Evolutionary conservation across 2,113 vertebrate genomes (phyloP), one percentile per base, ranked within the genome.

Genomic region (Ammospiza caudacuta): DNA sequence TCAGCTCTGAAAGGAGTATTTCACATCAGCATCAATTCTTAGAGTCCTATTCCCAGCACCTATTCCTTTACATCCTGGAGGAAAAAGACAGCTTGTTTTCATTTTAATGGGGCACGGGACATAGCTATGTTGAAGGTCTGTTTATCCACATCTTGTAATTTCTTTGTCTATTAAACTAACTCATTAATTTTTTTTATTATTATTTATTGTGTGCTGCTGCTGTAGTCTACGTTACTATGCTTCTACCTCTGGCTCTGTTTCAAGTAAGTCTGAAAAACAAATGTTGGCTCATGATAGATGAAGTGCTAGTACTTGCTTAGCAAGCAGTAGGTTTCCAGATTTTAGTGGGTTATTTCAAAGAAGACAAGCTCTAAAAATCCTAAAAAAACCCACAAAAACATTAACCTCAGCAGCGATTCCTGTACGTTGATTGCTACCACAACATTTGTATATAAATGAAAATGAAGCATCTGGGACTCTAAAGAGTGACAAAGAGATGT

Each of bases 121-220:
- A 43, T 39, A 79, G 44, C 64, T 94, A 89, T 76, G 44, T 66
- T 84, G 24, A 23, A 72, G 24, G 20, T 27, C n/a, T 91, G 7
- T 80, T 80, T 96, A 89, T 83, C 39, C 66, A 66, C 35, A 46
- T 20, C 12, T 78, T 66, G 17, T 61, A 70, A 75, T 85, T 94
- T 84, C 41, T 78, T 93, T 82, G 55, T 37, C 61, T 79, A 70
- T 61, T 91, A 92, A 95, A 93, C 23, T 80, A 68, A 51, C 15
- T 27, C 49, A 17, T 74, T 93, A 64, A 51, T 39, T 61, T 88
- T 89, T 89, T 49, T 21, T 19, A 16, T 24, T 2, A 16, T 35
- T 35, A 79, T 76, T 88, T 86, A 62, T 63, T 87, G 59, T 93
- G 27, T 63, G 29, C 31, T 39, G 39, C 57, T 93, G 15, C 43